Base-by-base conservation (phyloP, 2,797 vertebrate species). In the Tokudaia tokunoshimensis region DNA sequence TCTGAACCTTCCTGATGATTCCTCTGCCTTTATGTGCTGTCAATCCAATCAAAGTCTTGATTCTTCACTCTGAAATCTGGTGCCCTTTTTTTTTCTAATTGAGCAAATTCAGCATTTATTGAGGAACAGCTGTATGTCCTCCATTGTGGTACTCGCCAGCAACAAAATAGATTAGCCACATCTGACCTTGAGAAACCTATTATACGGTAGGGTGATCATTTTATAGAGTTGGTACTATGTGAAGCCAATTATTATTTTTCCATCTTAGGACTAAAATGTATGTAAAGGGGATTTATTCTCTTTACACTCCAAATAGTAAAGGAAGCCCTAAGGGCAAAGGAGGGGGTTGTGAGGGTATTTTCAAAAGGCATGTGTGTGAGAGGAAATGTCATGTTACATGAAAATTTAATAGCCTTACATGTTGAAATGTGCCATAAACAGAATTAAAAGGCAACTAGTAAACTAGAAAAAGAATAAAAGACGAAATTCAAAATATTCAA, bases 391-490 rank as follows among this genome's bases (percentile, higher is more conserved):
- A 52, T 70, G 26, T 80, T 95, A 31, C 37, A 37, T 95, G 85
- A 97, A 96, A 96, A 89, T 92, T 65, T 96, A 93, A 87, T 93
- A 31, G 92, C 95, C 94, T 37, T 90, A 1, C 94, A 63, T 29
- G 9, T 91, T 31, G 78, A 75, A 94, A 86, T 10, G 34, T 94
- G 85, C 9, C 65, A 59, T 75, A 87, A 93, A 80, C 84, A 96
- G 79, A 96, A 91, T 95, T 94, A 79, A 96, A 96, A 91, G 61
- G 20, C 67, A 93, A 52, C 47, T 65, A 67, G 52, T 95, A 74
- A 92, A 67, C 65, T 92, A 80, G 83, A 26, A 91, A 86, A 63
- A 89, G 50, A 59, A 26, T 72, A 34, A 86, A 96, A 93, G n/a
- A 19, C 19, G 88, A 76, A 95, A 76, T 52, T 52, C 50, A 52